Evolutionary conservation across 2,113 vertebrate genomes (phyloP), one percentile per base, ranked within the genome.

Genomic region (Labrus mixtus): DNA sequence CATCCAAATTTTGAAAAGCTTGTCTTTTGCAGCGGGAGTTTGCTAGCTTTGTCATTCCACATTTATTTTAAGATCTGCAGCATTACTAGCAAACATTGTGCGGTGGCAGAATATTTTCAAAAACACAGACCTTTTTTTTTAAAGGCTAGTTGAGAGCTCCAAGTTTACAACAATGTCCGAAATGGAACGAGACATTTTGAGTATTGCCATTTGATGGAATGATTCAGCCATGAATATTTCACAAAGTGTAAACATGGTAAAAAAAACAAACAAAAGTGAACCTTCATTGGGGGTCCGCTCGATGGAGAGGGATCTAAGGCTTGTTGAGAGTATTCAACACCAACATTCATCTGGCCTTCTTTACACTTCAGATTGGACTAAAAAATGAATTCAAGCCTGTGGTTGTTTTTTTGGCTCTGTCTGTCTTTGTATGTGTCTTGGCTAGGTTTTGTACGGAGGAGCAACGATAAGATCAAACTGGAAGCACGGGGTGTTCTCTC

Each of bases 181-280:
- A 51, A 69, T 29, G 12, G 22, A 23, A 37, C 20, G 41, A 55
- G 16, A 53, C 19, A 55, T 56, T 15, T 54, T 4, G 7, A 36
- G 45, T 56, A 43, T 60, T 59, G 37, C 23, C 64, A 17, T 25
- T 50, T 29, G 53, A n/a, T 66, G 17, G 50, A 37, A 55, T 23
- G 48, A 16, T 60, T 15, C 33, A 64, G 58, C 60, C 11, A 13
- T 64, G 12, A 58, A 50, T 66, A 46, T 36, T 36, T 55, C 4
- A 29, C 69, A 56, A 1, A 4, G 46, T 10, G 73, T 50, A 55
- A 72, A 66, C 13, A 45, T 12, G 4, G 4, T 45, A 45, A 45
- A 45, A 2, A 45, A 45, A 45, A 45, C 1, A 45, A 45, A 16
- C 39, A 41, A 45, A 11, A 45, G 12, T 45, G 13, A 15, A 15